Evolutionary conservation across 2,888 invertebrate species (phyloP).

Genomic region (Coleophora flavipennella): DNA sequence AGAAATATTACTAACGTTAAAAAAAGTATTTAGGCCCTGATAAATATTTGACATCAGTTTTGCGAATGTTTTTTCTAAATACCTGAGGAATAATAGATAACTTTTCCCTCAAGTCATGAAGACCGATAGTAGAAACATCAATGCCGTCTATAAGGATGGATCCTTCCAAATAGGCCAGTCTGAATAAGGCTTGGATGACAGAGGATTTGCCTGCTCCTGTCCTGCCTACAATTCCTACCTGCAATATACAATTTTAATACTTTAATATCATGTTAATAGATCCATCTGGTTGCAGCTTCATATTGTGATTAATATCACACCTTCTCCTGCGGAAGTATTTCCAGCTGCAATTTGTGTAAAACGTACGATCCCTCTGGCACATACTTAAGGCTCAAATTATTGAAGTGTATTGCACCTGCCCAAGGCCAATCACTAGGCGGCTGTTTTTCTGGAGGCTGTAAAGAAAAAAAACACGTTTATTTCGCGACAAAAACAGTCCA

Average conservation of each 20-base stretch:
- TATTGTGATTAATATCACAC: no score
- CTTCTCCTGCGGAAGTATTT: slow-evolving; percentile 66
- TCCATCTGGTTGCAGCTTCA: no score
- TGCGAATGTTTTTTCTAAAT: background rate
- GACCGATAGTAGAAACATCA: slow-evolving; percentile 69
- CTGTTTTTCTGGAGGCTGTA: slow-evolving; percentile 35
- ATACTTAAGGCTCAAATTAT: slow-evolving; percentile 68
- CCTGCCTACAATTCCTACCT: slow-evolving; percentile 78
- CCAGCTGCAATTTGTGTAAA: slow-evolving; percentile 64
- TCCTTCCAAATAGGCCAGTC: slow-evolving; percentile 77
- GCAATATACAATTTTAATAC: slow-evolving; percentile 9
- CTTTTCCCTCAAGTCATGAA: slow-evolving; percentile 73
- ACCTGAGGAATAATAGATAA: slow-evolving; percentile 77
- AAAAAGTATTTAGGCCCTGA: no score
- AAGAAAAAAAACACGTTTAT: background rate
- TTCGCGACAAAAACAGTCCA: no score
- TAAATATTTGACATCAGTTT: background rate
- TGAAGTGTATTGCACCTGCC: slow-evolving; percentile 63
- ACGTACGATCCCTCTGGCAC: slow-evolving; percentile 62
- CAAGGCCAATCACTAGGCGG: slow-evolving; percentile 67
- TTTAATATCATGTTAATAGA: no score
- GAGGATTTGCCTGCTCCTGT: slow-evolving; percentile 82
- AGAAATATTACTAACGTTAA: slow-evolving; percentile 4
- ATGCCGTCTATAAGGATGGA: slow-evolving; percentile 79
- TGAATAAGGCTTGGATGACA: slow-evolving; percentile 78